phyloP scores from a whole-genome alignment of 2,888 invertebrate species.

The Epinotia demarniana region DNA sequence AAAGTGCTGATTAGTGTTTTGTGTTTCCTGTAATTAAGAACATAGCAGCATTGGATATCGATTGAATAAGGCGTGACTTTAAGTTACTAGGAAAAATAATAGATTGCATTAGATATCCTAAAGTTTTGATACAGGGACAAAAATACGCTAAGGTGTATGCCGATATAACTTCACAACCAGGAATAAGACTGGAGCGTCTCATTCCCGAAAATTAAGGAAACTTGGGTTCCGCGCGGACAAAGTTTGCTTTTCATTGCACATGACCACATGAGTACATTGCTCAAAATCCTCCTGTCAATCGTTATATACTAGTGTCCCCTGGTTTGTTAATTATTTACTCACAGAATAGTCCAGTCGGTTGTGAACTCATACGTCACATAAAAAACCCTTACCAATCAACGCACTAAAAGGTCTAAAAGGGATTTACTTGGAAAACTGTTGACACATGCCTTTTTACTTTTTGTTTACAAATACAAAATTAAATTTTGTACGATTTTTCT shows the following conservation, averaged over 20 bases:
- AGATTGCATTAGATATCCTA: not conserved
- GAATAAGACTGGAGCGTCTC: no score
- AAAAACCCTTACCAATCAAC: not conserved
- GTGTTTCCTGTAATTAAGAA: not conserved
- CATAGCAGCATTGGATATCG: not conserved
- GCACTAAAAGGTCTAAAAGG: no score
- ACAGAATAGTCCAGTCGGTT: no score
- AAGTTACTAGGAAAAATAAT: no score
- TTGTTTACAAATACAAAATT: not conserved
- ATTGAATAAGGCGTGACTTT: no score
- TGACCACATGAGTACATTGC: no score
- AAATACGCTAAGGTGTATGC: not conserved
- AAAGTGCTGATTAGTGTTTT: not conserved
- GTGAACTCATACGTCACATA: not conserved
- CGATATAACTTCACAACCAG: not conserved
- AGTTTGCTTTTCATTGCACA: no score
- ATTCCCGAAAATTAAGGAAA: no score
- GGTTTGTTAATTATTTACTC: no score
- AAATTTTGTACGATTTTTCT: not conserved
- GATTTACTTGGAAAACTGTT: not conserved
- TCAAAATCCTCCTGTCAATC: no score
- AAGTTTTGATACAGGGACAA: not conserved
- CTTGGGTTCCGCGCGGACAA: no score
- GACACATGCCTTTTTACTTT: not conserved
- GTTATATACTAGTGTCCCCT: no score